Conservation (phyloP, 37 sponge, comb jelly and placozoan genomes). For the Tethya wilhelma region DNA sequence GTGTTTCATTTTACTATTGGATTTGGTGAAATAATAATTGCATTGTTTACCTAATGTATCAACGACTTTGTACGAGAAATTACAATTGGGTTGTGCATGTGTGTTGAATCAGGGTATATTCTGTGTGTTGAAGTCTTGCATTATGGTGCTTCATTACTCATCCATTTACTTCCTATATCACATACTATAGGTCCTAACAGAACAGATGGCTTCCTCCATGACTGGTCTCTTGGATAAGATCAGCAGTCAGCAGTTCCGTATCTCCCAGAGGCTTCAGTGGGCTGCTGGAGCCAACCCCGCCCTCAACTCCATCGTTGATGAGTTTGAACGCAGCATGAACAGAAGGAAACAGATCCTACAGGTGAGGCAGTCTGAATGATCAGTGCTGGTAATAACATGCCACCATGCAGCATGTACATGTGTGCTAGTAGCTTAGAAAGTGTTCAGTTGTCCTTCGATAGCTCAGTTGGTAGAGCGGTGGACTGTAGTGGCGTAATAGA, state of each 20-base stretch:
- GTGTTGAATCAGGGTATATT: too few relatives aligned
- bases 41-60: too few relatives aligned
- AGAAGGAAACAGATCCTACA: slow-evolving; percentile 59
- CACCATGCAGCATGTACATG: too few relatives aligned
- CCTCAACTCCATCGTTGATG: slow-evolving; percentile 76
- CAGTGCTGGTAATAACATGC: background rate
- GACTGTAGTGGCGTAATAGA: too few relatives aligned
- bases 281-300: slow-evolving; percentile 94
- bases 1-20: too few relatives aligned
- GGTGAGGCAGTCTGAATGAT: too few relatives aligned
- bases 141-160: too few relatives aligned
- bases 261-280: slow-evolving; percentile 95
- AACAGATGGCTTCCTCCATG: slow-evolving; percentile 59
- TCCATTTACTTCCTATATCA: slow-evolving; percentile 2
- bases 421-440: background rate
- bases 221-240: slow-evolving; percentile 72
- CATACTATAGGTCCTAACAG: slow-evolving; percentile 54
- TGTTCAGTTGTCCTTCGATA: slow-evolving; percentile 54
- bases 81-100: too few relatives aligned
- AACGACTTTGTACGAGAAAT: too few relatives aligned
- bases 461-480: slow-evolving; percentile 90
- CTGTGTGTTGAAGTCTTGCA: too few relatives aligned
- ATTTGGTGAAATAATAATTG: too few relatives aligned
- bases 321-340: slow-evolving; percentile 77
- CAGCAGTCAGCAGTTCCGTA: slow-evolving; percentile 78